Conservation (phyloP, 1,140 invertebrate species). For the Galendromus occidentalis region DNA sequence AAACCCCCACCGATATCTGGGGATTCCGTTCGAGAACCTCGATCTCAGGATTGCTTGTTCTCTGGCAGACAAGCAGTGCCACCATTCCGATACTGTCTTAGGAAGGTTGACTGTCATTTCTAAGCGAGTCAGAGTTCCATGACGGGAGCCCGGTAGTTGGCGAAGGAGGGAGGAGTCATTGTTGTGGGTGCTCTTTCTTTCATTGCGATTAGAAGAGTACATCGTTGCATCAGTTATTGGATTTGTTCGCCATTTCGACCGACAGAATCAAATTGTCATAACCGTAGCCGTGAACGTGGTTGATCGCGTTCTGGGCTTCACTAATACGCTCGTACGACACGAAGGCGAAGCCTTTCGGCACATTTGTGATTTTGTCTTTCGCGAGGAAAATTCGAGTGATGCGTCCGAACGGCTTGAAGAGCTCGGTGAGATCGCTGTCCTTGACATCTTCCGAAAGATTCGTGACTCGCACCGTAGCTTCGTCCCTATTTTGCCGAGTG, state of each 20-base stretch:
- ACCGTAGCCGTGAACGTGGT: conserved; percentile 72
- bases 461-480: conserved; percentile 79
- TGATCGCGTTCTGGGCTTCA: conserved; percentile 78
- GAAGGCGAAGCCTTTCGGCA: conserved; percentile 60
- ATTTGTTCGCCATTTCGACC: conserved; percentile 90
- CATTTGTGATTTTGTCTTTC: conserved; percentile 48
- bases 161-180: not conserved
- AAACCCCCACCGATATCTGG: too few relatives aligned
- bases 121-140: too few relatives aligned
- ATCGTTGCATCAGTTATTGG: conserved; percentile 4
- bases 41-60: too few relatives aligned
- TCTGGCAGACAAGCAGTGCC: too few relatives aligned
- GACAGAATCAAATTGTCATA: conserved; percentile 95
- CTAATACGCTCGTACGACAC: conserved; percentile 73
- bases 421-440: conserved; percentile 11
- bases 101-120: too few relatives aligned
- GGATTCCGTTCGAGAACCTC: too few relatives aligned
- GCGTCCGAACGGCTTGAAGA: conserved; percentile 16
- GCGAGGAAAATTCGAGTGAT: conserved; percentile 29
- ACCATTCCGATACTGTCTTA: too few relatives aligned
- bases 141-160: too few relatives aligned
- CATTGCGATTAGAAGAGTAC: not conserved
- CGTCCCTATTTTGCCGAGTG: conserved; percentile 32
- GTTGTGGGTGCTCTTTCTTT: not conserved
- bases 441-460: conserved; percentile 71